Evolutionary conservation across 2,888 invertebrate species (phyloP).

Genomic region (Synanthedon myopaeformis): DNA sequence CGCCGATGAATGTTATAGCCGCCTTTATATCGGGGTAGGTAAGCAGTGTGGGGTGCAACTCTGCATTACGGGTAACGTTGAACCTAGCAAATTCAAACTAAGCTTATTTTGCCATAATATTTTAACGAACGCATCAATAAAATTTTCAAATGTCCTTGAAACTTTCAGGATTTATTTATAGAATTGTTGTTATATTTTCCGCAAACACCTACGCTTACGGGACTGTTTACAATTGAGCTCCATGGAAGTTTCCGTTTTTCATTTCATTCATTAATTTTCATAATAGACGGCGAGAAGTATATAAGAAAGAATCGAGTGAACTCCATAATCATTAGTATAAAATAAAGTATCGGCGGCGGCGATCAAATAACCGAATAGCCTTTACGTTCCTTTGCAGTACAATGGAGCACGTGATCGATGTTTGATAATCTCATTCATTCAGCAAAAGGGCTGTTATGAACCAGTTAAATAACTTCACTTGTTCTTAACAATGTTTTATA

Average conservation of each 20-base stretch:
- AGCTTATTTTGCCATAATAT: no score
- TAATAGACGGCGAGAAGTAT: constrained; percentile 33
- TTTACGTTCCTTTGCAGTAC: constrained; percentile 50
- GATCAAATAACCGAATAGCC: constrained; percentile 58
- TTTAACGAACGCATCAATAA: no score
- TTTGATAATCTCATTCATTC: constrained; percentile 48
- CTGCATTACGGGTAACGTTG: constrained; percentile 28
- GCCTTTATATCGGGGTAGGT: constrained; percentile 49
- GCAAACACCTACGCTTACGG: not conserved
- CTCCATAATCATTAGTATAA: constrained; percentile 18
- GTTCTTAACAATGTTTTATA: constrained; percentile 8
- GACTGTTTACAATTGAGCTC: not conserved
- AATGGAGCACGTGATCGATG: constrained; percentile 53
- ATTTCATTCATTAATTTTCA: constrained; percentile 51
- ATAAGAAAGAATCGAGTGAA: no score
- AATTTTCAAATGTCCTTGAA: no score
- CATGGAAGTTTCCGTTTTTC: constrained; percentile 27
- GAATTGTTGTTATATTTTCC: no score
- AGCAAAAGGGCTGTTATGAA: constrained; percentile 27
- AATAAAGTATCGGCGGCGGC: constrained; percentile 27
- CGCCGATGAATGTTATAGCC: constrained; percentile 33
- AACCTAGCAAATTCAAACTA: no score
- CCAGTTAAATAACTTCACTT: constrained; percentile 7
- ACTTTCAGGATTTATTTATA: no score
- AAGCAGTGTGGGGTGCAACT: constrained; percentile 38